A percentile compares a stretch with the other conserved stretches of the same genome.
Evolutionary conservation across 2,113 vertebrate species (phyloP).

Genomic region (Hippolais icterina): DNA sequence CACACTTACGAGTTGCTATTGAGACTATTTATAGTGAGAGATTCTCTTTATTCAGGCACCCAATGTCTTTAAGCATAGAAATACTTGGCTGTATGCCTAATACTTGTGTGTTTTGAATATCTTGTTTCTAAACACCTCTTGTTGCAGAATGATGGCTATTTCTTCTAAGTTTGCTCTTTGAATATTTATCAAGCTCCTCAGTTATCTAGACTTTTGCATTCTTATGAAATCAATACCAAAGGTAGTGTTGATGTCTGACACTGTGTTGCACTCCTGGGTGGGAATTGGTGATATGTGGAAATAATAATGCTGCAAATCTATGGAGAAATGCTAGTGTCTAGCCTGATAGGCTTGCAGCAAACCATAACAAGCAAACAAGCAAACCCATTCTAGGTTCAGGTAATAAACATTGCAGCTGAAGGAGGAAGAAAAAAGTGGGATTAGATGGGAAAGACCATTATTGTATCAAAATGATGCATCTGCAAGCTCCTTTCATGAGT

Average conservation of each 20-base stretch:
- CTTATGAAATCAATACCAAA: not conserved
- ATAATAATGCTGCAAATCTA: conserved; percentile 24
- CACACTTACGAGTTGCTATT: not conserved
- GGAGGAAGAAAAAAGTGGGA: conserved; percentile 59
- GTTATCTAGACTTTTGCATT: not conserved
- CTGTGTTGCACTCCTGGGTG: not conserved
- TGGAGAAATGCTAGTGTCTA: conserved; percentile 36
- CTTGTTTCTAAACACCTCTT: not conserved
- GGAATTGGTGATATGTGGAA: not conserved
- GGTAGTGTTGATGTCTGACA: not conserved
- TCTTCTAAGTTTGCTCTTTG: not conserved
- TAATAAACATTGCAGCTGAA: conserved; percentile 72
- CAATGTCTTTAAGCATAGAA: not conserved
- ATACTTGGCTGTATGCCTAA: not conserved
- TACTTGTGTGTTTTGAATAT: not conserved
- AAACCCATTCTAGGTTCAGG: conserved; percentile 57
- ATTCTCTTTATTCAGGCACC: not conserved
- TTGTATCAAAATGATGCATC: conserved; percentile 78
- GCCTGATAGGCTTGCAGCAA: conserved; percentile 40
- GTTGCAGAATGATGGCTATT: not conserved
- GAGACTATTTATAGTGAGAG: not conserved
- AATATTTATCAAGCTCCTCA: not conserved
- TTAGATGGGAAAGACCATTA: conserved; percentile 78
- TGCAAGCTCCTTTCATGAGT: conserved; percentile 73
- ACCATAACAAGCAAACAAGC: conserved; percentile 38